These are phyloP conservation scores for Malurus alboscapulatus DNA, from an alignment of 2,113 vertebrate genomes.

Conservation along the genomic window DNA sequence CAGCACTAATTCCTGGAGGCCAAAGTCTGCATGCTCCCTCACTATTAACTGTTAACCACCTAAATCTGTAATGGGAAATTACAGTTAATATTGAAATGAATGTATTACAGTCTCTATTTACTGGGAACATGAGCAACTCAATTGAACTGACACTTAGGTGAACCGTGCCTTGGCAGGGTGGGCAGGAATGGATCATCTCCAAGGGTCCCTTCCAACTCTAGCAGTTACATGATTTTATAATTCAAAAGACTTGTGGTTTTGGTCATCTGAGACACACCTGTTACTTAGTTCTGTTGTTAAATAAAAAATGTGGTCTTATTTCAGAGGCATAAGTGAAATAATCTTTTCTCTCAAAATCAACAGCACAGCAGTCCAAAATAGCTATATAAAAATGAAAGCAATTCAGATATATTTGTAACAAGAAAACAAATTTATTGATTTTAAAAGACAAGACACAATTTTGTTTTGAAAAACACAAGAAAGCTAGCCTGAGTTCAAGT, in stretches of 20 bases:
- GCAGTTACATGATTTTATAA: background rate
- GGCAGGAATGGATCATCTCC: background rate
- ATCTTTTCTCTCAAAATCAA: background rate
- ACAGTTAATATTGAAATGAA: background rate
- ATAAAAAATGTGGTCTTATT: conserved; percentile 1
- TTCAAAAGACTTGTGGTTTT: background rate
- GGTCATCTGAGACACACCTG: conserved; percentile 5
- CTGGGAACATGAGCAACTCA: background rate
- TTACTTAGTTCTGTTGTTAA: conserved; percentile 39
- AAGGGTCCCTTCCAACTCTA: background rate
- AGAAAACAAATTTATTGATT: conserved; percentile 89
- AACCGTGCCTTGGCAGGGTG: background rate
- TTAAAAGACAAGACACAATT: conserved; percentile 90
- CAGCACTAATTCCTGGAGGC: background rate
- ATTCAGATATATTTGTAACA: conserved; percentile 46
- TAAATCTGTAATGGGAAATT: background rate
- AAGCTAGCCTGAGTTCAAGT: conserved; percentile 90
- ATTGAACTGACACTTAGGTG: background rate
- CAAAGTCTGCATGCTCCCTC: background rate
- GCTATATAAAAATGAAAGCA: background rate
- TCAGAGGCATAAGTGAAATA: background rate
- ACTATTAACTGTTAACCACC: background rate
- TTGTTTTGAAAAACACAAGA: conserved; percentile 88
- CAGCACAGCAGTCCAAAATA: background rate
- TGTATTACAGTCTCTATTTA: conserved; percentile 14